Percentiles rank a stretch among this genome's conserved stretches.
phyloP scores from a whole-genome alignment of 2,113 vertebrate species.

The Bostrychus sinensis region DNA sequence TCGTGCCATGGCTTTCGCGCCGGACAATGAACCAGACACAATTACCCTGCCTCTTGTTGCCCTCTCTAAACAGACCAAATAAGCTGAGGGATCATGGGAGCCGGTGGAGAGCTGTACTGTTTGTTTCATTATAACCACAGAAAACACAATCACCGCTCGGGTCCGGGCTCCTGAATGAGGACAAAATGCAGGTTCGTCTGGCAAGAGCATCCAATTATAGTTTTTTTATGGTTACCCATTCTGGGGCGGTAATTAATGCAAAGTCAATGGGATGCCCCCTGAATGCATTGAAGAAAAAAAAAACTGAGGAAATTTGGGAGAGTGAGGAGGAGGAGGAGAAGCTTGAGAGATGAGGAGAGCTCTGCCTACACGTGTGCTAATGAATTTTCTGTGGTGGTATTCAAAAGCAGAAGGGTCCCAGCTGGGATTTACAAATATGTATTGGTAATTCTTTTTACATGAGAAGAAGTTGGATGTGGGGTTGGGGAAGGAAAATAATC shows the following conservation, averaged over 20 bases:
- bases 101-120: slow-evolving; percentile 39
- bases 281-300: not conserved
- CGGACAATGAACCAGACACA: slow-evolving; percentile 50
- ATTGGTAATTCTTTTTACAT: slow-evolving; percentile 62
- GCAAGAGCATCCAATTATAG: slow-evolving; percentile 12
- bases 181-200: slow-evolving; percentile 9
- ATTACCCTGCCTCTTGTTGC: slow-evolving; percentile 50
- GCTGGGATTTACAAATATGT: slow-evolving; percentile 68
- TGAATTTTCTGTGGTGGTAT: slow-evolving; percentile 75
- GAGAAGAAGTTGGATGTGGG: slow-evolving; percentile 38
- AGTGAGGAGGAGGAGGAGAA: slow-evolving; percentile 28
- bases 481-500: slow-evolving; percentile 50
- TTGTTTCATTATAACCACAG: slow-evolving; percentile 10
- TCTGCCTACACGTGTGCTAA: slow-evolving; percentile 71
- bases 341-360: slow-evolving; percentile 67
- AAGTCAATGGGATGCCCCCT: slow-evolving; percentile 1
- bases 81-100: slow-evolving; percentile 73
- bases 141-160: slow-evolving; percentile 8
- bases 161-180: slow-evolving; percentile 1
- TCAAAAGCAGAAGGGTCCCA: slow-evolving; percentile 67
- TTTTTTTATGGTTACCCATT: slow-evolving; percentile 4
- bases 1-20: slow-evolving; percentile 33
- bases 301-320: slow-evolving; percentile 10
- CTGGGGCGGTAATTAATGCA: slow-evolving; percentile 6
- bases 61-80: slow-evolving; percentile 75